A percentile compares a stretch with the other conserved stretches of the same genome.
Evolutionary conservation across 2,113 vertebrate genomes (phyloP).

Genomic region (Eptesicus fuscus): DNA sequence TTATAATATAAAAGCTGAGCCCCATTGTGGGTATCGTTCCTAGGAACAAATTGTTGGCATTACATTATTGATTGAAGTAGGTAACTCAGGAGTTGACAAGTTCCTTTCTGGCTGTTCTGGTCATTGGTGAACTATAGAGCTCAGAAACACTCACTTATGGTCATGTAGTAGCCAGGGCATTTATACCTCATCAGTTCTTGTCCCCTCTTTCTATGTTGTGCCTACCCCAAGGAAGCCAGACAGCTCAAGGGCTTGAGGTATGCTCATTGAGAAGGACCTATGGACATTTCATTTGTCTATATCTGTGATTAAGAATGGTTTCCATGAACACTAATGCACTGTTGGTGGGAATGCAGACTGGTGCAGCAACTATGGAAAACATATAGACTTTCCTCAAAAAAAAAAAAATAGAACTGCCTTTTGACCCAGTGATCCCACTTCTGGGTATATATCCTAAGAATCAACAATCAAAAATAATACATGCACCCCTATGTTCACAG

Average conservation of each 20-base stretch:
- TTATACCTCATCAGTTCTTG: neutral
- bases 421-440: neutral
- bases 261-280: neutral
- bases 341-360: neutral
- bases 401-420: neutral
- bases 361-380: neutral
- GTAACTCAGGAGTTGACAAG: neutral
- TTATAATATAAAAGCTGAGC: neutral
- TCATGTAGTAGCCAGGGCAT: neutral
- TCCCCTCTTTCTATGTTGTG: neutral
- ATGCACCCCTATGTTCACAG: neutral
- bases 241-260: neutral
- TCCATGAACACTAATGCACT: neutral
- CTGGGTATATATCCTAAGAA: neutral
- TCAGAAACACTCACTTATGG: neutral
- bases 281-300: neutral
- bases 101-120: neutral
- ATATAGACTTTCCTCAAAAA: neutral
- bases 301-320: neutral
- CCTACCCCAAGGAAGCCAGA: neutral
- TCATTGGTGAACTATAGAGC: neutral
- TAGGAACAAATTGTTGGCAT: neutral
- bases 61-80: neutral
- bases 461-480: neutral
- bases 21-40: neutral